Conservation (phyloP, 2,888 invertebrate genomes). For the Synanthedon tipuliformis region DNA sequence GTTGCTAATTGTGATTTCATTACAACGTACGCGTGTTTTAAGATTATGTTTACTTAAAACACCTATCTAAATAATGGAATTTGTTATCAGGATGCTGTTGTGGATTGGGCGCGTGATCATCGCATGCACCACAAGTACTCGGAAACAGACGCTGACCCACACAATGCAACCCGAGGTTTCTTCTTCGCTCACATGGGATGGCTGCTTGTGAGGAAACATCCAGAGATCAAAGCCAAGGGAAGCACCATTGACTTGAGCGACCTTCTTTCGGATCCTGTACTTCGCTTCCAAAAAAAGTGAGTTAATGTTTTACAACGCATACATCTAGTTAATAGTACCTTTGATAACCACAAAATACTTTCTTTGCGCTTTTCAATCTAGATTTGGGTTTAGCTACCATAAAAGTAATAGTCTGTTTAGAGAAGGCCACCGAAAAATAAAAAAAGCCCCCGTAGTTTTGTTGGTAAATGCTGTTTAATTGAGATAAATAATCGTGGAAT, state of each 20-base stretch:
- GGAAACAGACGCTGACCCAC: slow-evolving; percentile 94
- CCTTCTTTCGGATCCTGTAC: slow-evolving; percentile 81
- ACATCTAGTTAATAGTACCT: too few relatives aligned
- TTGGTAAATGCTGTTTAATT: too few relatives aligned
- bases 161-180: slow-evolving; percentile 92
- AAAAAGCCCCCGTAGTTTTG: too few relatives aligned
- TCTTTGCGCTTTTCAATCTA: too few relatives aligned
- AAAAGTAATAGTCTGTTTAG: too few relatives aligned
- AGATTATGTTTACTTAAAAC: background rate
- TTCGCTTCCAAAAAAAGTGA: slow-evolving; percentile 88
- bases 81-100: slow-evolving; percentile 73
- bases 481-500: background rate
- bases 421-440: too few relatives aligned
- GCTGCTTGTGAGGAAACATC: slow-evolving; percentile 91
- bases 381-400: too few relatives aligned
- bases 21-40: too few relatives aligned
- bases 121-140: slow-evolving; percentile 93
- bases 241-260: slow-evolving; percentile 87
- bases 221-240: slow-evolving; percentile 88
- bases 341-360: too few relatives aligned
- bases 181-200: slow-evolving; percentile 97
- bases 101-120: slow-evolving; percentile 86
- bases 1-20: too few relatives aligned
- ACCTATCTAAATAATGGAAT: background rate
- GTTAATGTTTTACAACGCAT: slow-evolving; percentile 16